Base-by-base conservation (phyloP, 2,797 vertebrate species). In the Malacoctenus gilli region DNA sequence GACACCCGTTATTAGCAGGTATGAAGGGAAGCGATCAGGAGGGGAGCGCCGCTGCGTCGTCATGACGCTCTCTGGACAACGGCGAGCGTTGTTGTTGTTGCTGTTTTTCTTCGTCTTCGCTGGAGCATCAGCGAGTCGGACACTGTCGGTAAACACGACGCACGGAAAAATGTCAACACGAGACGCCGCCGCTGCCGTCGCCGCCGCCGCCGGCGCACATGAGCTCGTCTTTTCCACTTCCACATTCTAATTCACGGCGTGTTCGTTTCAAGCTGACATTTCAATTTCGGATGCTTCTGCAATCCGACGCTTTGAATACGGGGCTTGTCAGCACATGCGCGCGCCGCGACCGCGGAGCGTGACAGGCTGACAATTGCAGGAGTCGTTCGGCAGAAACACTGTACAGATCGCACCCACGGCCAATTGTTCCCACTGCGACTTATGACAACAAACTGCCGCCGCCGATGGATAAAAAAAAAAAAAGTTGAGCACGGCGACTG, bases 201-300 rank as follows among this genome's bases (percentile, higher is more conserved):
- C n/a, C n/a, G n/a, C n/a, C 11, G 51, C 30, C 12, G 2, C 55
- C 15, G 49, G 59, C 9, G 72, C 56, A 75, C 72, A 79, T 69
- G n/a, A 53, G 57, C 57, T 44, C 16, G 57, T 52, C 53, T 71
- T 66, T 70, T 70, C 51, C 13, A 30, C 75, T 77, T 77, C 49
- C 32, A 5, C 60, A 74, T 87, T 87, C 62, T 77, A 83, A 86
- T 86, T 82, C 77, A 54, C 57, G 25, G 58, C 66, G 23, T 65
- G 61, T 59, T 80, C 62, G 47, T 83, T 85, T 85, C 79, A 82
- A 74, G 53, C 72, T 86, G 87, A 84, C 86, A 86, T 87, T 86
- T 85, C 85, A 88, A 89, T 89, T 89, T 83, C 59, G 58, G 73
- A 69, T 52, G 67, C 67, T 79, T 76, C 76, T 67, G 57, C 83